A percentile compares a stretch with the other conserved stretches of the same genome.
phyloP scores from a whole-genome alignment of 2,113 vertebrate species.

The Lagopus muta region DNA sequence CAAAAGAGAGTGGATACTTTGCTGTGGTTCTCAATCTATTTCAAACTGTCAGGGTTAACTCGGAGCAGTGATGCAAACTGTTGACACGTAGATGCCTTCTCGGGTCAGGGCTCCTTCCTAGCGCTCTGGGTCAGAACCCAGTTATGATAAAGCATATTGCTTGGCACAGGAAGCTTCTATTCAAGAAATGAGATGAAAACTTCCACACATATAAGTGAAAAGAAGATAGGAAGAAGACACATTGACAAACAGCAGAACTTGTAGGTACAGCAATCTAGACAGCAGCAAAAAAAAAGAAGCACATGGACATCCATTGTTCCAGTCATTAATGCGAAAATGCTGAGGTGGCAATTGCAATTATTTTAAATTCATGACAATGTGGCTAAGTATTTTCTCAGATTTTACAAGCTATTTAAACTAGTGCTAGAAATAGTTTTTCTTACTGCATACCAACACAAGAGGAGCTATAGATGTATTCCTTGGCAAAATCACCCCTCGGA shows the following conservation, averaged over 20 bases:
- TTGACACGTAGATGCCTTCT: neutral
- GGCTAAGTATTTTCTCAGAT: neutral
- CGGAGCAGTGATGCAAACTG: neutral
- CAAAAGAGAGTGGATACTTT: neutral
- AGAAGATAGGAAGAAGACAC: neutral
- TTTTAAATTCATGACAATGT: neutral
- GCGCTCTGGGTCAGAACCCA: neutral
- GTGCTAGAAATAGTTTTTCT: neutral
- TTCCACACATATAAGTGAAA: neutral
- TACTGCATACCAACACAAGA: neutral
- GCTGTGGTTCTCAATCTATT: neutral
- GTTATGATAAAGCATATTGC: neutral
- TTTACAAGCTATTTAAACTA: neutral
- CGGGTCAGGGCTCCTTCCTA: neutral
- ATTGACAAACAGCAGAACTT: neutral
- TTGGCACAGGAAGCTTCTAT: neutral
- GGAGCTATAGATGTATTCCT: neutral
- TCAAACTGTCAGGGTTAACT: neutral
- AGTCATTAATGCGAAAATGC: neutral
- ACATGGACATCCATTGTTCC: neutral
- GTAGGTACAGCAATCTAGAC: neutral
- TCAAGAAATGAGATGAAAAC: neutral
- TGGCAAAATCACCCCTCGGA: neutral
- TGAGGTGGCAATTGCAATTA: neutral
- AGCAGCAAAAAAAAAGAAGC: neutral